Base-by-base conservation (phyloP, 2,888 invertebrate species). In the Euproctis similis region DNA sequence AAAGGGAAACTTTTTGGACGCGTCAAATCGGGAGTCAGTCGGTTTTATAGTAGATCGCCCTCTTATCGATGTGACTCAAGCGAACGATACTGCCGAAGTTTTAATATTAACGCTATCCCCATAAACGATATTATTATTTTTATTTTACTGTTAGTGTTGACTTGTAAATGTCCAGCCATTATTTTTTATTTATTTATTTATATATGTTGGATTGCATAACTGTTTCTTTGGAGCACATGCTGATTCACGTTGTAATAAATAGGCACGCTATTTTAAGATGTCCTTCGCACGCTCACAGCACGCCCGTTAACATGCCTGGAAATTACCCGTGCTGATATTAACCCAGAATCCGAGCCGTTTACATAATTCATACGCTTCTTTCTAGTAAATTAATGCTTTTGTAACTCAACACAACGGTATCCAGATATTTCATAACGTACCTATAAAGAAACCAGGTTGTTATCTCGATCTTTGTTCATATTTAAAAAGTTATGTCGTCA, bases 211-310 rank as follows among this genome's bases (percentile, higher is more conserved):
- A n/a, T 48, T 34, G 32, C 53, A 47, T 40, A 59, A 55, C 45
- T 42, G 50, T 54, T 59, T 59, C 60, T 60, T 54, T 46, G 52
- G 53, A 63, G 60, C 58, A 57, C 55, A 52, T 52, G 47, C 53
- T 73, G 69, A 71, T 55, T 81, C 76, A 78, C 56, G 44, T 50
- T 42, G 60, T 51, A 64, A 67, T 71, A 72, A 75, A 77, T 74
- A 76, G 69, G 54, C 56, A 37, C 46, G 60, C 69, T 82, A 81
- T 81, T 78, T 76, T 65, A 59, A 68, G 74, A 67, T 65, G 81
- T 69, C 82, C 82, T 82, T 82, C 77, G 56, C 74, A 73, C 68
- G 58, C 59, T 70, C 75, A 70, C 60, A 56, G 59, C 55, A 59
- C 55, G 57, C 60, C 58, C 60, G 67, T 72, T 71, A 75, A 71